Conservation (phyloP, 1,140 invertebrate genomes). For the Sitophilus oryzae region DNA sequence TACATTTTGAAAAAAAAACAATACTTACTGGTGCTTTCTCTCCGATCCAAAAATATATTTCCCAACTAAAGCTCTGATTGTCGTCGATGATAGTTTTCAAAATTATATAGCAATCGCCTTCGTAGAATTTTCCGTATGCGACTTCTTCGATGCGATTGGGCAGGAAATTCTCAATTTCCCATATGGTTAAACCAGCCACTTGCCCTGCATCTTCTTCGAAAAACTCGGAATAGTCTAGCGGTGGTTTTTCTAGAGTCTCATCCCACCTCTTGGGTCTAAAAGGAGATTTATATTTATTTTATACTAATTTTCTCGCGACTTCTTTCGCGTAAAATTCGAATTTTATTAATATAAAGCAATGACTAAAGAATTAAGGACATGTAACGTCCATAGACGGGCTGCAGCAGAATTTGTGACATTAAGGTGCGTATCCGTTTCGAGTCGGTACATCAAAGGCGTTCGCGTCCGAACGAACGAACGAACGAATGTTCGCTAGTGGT, state of each 20-base stretch:
- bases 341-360: too few relatives aligned
- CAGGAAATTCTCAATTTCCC: conserved; percentile 99
- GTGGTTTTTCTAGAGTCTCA: conserved; percentile 89
- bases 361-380: too few relatives aligned
- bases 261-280: conserved; percentile 82
- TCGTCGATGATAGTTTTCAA: conserved; percentile 88
- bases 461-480: too few relatives aligned
- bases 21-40: conserved; percentile 80
- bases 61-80: conserved; percentile 80
- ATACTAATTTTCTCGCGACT: too few relatives aligned
- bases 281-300: too few relatives aligned
- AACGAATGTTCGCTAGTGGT: too few relatives aligned
- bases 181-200: conserved; percentile 78
- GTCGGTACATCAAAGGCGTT: too few relatives aligned
- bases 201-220: conserved; percentile 97
- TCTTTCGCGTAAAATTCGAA: too few relatives aligned
- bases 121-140: conserved; percentile 96
- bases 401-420: too few relatives aligned
- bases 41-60: conserved; percentile 99
- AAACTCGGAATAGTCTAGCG: conserved; percentile 97
- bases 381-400: too few relatives aligned
- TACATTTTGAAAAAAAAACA: not conserved
- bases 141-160: conserved; percentile 90
- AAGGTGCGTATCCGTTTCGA: too few relatives aligned
- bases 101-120: conserved; percentile 98